A percentile compares a stretch with the other conserved stretches of the same genome.
These are phyloP conservation scores for Porites divaricata DNA, from an alignment of 92 coral and sea anemone genomes.

Conservation along the genomic window DNA sequence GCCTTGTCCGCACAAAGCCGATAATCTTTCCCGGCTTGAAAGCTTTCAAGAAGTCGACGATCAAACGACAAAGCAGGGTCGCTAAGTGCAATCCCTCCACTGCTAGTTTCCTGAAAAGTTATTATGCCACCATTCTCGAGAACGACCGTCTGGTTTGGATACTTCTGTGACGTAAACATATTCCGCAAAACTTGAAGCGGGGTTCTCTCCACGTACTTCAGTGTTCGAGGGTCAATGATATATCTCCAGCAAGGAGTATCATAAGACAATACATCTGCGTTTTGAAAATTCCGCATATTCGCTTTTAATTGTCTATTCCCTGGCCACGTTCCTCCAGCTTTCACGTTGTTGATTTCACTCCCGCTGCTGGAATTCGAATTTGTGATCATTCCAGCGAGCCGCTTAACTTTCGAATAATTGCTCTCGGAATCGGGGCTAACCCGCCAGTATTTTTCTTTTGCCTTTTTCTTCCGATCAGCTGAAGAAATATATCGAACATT, in stretches of 20 bases:
- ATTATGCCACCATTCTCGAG: constrained; percentile 82
- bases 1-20: constrained; percentile 49
- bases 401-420: constrained; percentile 79
- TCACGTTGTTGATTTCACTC: constrained; percentile 35
- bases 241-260: constrained; percentile 97
- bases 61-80: constrained; percentile 94
- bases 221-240: constrained; percentile 86
- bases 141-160: constrained; percentile 62
- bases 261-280: constrained; percentile 92
- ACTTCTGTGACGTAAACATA: constrained; percentile 48
- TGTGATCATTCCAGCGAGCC: constrained; percentile 82
- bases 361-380: constrained; percentile 65
- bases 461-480: constrained; percentile 73
- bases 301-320: constrained; percentile 27
- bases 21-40: constrained; percentile 60
- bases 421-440: constrained; percentile 75
- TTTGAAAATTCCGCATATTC: constrained; percentile 73
- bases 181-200: constrained; percentile 71
- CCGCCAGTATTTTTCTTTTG: constrained; percentile 72
- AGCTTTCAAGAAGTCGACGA: constrained; percentile 79
- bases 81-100: constrained; percentile 69
- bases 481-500: constrained; percentile 72
- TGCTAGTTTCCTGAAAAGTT: constrained; percentile 71
- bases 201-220: constrained; percentile 78
- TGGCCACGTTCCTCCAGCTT: constrained; percentile 46